Conservation (phyloP, 2,888 invertebrate species). For the Eilema caniola region DNA sequence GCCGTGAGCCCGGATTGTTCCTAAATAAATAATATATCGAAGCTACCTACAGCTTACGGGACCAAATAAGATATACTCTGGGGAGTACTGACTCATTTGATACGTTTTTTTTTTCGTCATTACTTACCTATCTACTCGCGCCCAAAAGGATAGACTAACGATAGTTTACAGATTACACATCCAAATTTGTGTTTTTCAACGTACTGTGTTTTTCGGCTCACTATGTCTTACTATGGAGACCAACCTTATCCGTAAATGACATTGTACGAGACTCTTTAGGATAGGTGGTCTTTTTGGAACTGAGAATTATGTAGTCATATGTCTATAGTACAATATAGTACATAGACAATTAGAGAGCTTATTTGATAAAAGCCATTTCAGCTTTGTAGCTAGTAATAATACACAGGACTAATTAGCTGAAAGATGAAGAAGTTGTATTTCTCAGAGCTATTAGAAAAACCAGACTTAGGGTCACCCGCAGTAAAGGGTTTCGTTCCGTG, state of each 20-base stretch:
- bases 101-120: slow-evolving; percentile 7
- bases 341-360: too few species aligned
- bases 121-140: too few species aligned
- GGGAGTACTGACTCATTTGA: neutral
- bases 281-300: neutral
- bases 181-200: too few species aligned
- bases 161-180: too few species aligned
- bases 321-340: too few species aligned
- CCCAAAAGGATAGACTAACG: too few species aligned
- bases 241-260: neutral
- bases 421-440: neutral
- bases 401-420: neutral
- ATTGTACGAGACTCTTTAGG: neutral
- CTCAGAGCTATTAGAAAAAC: neutral
- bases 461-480: neutral
- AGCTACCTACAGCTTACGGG: slow-evolving; percentile 44
- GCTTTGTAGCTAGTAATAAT: too few species aligned
- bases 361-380: too few species aligned
- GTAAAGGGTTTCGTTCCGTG: neutral
- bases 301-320: neutral
- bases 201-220: neutral
- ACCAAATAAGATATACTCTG: slow-evolving; percentile 42
- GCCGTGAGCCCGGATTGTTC: slow-evolving; percentile 39
- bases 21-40: slow-evolving; percentile 63
- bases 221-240: neutral